phyloP scores from a whole-genome alignment of 2,113 vertebrate species.

The Dascyllus trimaculatus region DNA sequence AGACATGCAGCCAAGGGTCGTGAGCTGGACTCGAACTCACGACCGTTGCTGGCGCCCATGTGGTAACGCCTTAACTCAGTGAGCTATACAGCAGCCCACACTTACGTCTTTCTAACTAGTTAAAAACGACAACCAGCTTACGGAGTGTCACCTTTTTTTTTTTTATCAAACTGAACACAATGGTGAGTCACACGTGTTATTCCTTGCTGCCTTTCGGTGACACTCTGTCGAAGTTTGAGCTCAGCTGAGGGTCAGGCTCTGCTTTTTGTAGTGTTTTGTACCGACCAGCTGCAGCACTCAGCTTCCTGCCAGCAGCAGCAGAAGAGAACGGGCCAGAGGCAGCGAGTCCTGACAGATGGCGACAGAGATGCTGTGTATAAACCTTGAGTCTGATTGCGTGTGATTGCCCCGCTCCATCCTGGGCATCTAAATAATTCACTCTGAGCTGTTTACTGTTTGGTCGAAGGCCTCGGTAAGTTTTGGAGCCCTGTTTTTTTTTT shows the following conservation, averaged over 20 bases:
- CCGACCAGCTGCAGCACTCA: slow-evolving; percentile 49
- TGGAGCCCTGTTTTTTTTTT: not conserved
- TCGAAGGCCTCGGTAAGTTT: not conserved
- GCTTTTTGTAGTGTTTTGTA: slow-evolving; percentile 27
- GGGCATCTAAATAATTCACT: slow-evolving; percentile 48
- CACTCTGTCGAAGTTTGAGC: not conserved
- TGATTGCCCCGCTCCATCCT: slow-evolving; percentile 11
- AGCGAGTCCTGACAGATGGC: slow-evolving; percentile 13
- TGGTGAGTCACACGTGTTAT: no score
- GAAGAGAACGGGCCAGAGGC: slow-evolving; percentile 15
- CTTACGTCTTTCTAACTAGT: no score
- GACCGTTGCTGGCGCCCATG: no score
- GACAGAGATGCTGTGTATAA: not conserved
- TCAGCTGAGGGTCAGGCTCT: not conserved
- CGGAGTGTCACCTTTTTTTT: no score
- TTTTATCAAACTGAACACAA: no score
- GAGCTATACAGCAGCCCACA: no score
- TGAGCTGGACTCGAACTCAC: no score
- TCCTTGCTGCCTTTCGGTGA: not conserved
- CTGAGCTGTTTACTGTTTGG: slow-evolving; percentile 24
- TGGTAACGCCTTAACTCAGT: no score
- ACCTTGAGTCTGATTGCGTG: slow-evolving; percentile 20
- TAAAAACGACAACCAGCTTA: no score
- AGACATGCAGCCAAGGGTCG: no score
- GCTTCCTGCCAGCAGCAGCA: slow-evolving; percentile 39